These are phyloP conservation scores for Octopus sinensis DNA, from an alignment of 1,140 invertebrate genomes.

Conservation along the genomic window DNA sequence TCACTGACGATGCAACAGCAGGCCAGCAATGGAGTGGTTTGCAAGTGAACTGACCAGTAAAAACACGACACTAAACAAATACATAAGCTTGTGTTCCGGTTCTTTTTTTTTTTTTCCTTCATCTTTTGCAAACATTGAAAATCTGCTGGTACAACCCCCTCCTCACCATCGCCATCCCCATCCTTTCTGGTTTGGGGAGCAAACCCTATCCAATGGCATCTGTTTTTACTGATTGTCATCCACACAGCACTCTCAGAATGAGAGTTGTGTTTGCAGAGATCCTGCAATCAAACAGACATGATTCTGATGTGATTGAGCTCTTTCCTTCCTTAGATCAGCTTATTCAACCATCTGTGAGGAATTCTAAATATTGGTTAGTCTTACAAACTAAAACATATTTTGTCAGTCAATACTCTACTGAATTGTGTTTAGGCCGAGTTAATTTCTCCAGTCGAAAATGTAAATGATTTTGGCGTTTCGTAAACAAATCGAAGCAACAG, in stretches of 20 bases:
- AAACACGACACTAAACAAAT: too few relatives aligned
- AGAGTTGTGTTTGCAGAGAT: neutral
- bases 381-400: constrained; percentile 18
- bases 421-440: constrained; percentile 13
- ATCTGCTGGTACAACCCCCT: neutral
- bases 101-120: neutral
- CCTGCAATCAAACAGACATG: neutral
- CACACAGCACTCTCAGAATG: neutral
- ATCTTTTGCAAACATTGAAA: neutral
- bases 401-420: neutral
- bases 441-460: constrained; percentile 16
- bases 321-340: neutral
- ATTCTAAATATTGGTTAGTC: constrained; percentile 18
- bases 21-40: too few relatives aligned
- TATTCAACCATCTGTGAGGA: constrained; percentile 3
- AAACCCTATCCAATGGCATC: neutral
- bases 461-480: constrained; percentile 8
- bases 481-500: neutral
- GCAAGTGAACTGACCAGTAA: too few relatives aligned
- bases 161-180: neutral
- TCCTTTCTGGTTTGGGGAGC: neutral
- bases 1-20: too few relatives aligned
- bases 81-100: too few relatives aligned
- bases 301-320: constrained; percentile 16
- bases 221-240: neutral